Percentiles rank a stretch among this genome's conserved stretches.
phyloP scores from a whole-genome alignment of 1,140 invertebrate species.

The Trichonephila clavata region DNA sequence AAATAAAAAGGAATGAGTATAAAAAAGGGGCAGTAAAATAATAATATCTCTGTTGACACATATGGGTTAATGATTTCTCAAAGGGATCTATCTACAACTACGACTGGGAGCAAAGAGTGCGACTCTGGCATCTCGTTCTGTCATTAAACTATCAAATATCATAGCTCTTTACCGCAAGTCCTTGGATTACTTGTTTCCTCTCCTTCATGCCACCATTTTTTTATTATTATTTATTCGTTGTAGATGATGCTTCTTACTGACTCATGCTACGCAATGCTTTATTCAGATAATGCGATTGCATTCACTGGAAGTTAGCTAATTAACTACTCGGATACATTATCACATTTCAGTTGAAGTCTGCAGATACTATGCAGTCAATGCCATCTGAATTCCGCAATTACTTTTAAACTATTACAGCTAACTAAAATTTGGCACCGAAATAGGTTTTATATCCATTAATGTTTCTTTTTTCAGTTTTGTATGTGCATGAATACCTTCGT shows the following conservation, averaged over 20 bases:
- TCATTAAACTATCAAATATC: slow-evolving; percentile 26
- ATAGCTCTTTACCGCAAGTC: not conserved
- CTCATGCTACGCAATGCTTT: not conserved
- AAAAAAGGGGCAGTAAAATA: not conserved
- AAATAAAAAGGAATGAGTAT: not conserved
- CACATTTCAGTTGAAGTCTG: not conserved
- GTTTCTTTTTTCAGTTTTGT: no score
- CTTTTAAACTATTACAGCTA: not conserved
- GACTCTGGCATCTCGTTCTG: not conserved
- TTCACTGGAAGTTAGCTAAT: not conserved
- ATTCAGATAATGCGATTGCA: not conserved
- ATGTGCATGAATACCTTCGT: no score
- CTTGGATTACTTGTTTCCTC: slow-evolving; percentile 12
- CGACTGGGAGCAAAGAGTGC: not conserved
- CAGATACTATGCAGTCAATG: not conserved
- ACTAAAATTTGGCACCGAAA: not conserved
- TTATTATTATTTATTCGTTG: not conserved
- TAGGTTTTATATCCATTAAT: not conserved
- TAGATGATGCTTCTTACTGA: not conserved
- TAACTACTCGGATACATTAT: not conserved
- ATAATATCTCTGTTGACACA: not conserved
- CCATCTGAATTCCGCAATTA: not conserved
- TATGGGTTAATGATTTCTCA: slow-evolving; percentile 6
- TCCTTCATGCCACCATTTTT: not conserved
- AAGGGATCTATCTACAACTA: not conserved